A percentile compares a stretch with the other conserved stretches of the same genome.
Conservation (phyloP, 2,888 invertebrate genomes). For the Augiades crinisus region DNA sequence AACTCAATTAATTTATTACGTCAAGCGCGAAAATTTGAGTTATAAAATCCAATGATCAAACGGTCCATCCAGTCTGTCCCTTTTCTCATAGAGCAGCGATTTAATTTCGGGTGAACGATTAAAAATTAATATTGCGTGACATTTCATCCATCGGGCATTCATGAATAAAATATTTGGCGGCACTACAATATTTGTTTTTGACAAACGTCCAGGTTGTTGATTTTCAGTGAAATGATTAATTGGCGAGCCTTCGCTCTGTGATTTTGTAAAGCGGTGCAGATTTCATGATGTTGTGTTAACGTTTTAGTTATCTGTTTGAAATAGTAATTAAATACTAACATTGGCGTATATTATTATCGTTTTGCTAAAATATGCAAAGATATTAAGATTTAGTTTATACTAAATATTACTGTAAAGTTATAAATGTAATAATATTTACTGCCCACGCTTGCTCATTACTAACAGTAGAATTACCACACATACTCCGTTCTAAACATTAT, state of each 20-base stretch:
- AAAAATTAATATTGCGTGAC: conserved; percentile 8
- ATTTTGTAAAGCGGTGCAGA: not conserved
- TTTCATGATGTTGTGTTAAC: not conserved
- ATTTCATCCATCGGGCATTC: not conserved
- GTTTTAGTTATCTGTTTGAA: not conserved
- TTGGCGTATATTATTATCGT: not conserved
- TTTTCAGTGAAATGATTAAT: conserved; percentile 9
- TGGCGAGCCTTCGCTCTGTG: not conserved
- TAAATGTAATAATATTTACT: too few species aligned
- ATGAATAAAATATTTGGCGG: conserved; percentile 10
- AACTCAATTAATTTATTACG: not conserved
- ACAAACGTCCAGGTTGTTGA: conserved; percentile 5
- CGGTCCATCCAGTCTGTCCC: not conserved
- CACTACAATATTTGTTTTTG: conserved; percentile 3
- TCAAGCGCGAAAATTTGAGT: not conserved
- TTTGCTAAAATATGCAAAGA: too few species aligned
- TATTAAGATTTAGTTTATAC: too few species aligned
- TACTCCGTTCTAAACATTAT: too few species aligned
- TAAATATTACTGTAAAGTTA: too few species aligned
- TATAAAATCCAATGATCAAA: not conserved
- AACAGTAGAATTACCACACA: too few species aligned
- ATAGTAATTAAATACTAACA: conserved; percentile 8
- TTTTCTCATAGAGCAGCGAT: not conserved
- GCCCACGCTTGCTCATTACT: too few species aligned
- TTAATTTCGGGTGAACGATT: conserved; percentile 3